A percentile compares a stretch with the other conserved stretches of the same genome.
These are phyloP conservation scores for Hyalella azteca DNA, from an alignment of 2,888 invertebrate genomes.

Conservation along the genomic window DNA sequence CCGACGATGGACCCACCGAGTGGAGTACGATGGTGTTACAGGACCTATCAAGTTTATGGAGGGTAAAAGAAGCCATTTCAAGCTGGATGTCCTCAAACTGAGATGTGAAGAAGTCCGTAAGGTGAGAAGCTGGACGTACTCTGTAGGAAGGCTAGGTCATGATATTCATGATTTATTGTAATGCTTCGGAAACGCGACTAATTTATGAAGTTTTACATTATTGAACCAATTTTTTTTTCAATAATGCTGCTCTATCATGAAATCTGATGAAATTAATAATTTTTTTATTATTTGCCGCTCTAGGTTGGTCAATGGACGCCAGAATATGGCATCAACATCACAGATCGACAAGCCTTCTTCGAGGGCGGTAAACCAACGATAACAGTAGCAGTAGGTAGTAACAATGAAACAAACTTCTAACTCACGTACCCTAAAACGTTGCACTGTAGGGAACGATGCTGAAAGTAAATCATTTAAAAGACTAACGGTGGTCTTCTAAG, in stretches of 20 bases:
- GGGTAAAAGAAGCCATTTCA: conserved; percentile 82
- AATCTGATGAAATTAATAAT: no score
- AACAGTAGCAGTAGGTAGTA: no score
- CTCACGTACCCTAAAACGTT: no score
- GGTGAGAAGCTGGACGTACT: conserved; percentile 64
- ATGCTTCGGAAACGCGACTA: background rate
- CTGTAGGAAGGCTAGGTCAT: background rate
- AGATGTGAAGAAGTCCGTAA: conserved; percentile 78
- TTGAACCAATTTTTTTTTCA: background rate
- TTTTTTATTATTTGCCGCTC: no score
- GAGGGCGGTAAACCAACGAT: conserved; percentile 83
- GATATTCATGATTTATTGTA: background rate
- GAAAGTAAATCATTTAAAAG: no score
- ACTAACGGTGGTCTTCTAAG: no score
- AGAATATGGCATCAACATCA: conserved; percentile 76
- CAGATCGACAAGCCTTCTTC: conserved; percentile 84
- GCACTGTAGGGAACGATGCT: no score
- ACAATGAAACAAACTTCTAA: no score
- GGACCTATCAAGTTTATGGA: conserved; percentile 84
- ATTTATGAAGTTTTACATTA: background rate
- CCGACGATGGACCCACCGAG: no score
- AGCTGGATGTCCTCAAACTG: conserved; percentile 82
- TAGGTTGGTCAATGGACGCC: conserved; percentile 77
- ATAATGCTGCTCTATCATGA: background rate
- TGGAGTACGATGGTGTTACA: conserved; percentile 79